Evolutionary conservation across 2,113 vertebrate genomes (phyloP).

Genomic region (Galbula dea): DNA sequence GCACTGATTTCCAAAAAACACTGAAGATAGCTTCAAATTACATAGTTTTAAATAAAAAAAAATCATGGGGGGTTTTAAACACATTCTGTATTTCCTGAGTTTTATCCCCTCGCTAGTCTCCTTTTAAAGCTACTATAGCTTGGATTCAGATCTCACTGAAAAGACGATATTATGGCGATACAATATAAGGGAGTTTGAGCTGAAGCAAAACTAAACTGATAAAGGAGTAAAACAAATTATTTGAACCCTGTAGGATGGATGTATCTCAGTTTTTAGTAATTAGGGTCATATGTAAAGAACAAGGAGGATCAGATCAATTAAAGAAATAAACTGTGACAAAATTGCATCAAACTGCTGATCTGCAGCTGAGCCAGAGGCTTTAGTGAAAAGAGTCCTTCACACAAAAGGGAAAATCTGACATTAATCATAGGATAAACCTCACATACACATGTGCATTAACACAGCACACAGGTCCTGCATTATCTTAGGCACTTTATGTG

Average conservation of each 20-base stretch:
- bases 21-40: not conserved
- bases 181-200: not conserved
- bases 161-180: not conserved
- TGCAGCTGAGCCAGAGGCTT: conserved; percentile 29
- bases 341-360: not conserved
- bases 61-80: not conserved
- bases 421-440: conserved; percentile 7
- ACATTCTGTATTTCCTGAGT: not conserved
- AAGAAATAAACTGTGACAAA: conserved; percentile 45
- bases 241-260: conserved; percentile 5
- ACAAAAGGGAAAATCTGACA: conserved; percentile 18
- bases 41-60: not conserved
- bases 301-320: conserved; percentile 34
- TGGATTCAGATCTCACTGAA: not conserved
- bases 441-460: not conserved
- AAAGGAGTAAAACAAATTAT: not conserved
- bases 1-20: conserved; percentile 2
- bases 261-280: conserved; percentile 26
- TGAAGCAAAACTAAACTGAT: not conserved
- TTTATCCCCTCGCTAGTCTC: not conserved
- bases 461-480: not conserved
- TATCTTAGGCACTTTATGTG: not conserved
- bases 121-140: not conserved
- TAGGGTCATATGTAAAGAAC: not conserved
- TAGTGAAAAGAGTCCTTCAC: not conserved